Conservation (phyloP, 2,113 vertebrate species). For the Phaethornis superciliosus region DNA sequence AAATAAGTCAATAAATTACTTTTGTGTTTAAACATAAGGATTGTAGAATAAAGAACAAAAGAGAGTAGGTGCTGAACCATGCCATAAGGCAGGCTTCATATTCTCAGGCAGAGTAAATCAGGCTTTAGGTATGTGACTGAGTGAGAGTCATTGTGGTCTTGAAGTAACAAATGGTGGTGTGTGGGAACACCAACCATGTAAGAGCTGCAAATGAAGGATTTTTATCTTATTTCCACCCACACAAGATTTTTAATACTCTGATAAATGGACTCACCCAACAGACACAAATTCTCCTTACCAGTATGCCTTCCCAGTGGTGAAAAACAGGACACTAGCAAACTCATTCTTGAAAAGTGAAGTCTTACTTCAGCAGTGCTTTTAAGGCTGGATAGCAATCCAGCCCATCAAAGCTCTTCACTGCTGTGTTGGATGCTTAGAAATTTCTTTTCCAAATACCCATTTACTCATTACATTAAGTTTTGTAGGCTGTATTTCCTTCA, state of each 20-base stretch:
- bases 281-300: not conserved
- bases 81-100: not conserved
- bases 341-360: not conserved
- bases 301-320: not conserved
- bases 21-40: not conserved
- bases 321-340: not conserved
- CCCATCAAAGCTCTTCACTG: not conserved
- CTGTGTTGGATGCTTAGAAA: not conserved
- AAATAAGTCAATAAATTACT: not conserved
- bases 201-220: not conserved
- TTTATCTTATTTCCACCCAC: not conserved
- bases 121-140: not conserved
- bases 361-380: not conserved
- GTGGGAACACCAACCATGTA: not conserved
- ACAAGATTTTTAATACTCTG: not conserved
- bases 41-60: not conserved
- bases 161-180: not conserved
- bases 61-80: rapidly evolving
- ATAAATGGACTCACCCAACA: not conserved
- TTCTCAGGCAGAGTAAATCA: not conserved
- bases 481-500: not conserved
- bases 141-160: not conserved
- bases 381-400: not conserved
- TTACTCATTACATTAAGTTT: not conserved
- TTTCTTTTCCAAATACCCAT: not conserved